Conservation (phyloP, 2,888 invertebrate species). For the Chrysomela aeneicollis region DNA sequence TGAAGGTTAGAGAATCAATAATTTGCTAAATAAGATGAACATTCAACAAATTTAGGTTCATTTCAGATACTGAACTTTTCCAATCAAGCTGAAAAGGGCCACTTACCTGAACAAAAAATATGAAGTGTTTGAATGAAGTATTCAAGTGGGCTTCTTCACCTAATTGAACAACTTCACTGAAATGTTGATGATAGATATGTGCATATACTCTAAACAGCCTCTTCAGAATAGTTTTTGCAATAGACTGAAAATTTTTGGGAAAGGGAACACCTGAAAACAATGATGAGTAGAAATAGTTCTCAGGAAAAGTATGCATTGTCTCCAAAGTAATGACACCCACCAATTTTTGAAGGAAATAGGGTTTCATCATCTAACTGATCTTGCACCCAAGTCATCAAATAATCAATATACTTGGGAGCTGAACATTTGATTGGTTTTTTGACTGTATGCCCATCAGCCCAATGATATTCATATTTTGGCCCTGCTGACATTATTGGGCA, state of each 20-base stretch:
- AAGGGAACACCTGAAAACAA: constrained; percentile 85
- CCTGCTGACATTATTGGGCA: constrained; percentile 99
- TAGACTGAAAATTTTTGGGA: constrained; percentile 95
- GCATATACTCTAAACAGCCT: constrained; percentile 98
- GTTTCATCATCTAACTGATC: constrained; percentile 99
- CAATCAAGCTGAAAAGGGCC: no score
- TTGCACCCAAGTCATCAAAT: constrained; percentile 99
- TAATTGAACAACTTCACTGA: constrained; percentile 95
- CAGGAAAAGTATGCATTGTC: neutral
- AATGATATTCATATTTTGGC: constrained; percentile 99
- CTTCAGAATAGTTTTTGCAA: constrained; percentile 98
- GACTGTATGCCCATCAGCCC: constrained; percentile 98
- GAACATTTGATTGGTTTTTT: constrained; percentile 99
- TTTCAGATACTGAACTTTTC: no score
- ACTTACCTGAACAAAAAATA: constrained; percentile 42
- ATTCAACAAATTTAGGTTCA: no score
- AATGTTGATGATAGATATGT: constrained; percentile 99
- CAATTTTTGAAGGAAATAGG: constrained; percentile 97
- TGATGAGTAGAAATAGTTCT: no score
- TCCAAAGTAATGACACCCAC: constrained; percentile 59
- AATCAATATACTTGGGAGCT: constrained; percentile 98
- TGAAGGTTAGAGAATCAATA: no score
- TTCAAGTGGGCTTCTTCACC: constrained; percentile 99
- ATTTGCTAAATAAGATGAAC: no score
- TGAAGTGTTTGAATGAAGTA: constrained; percentile 99